Base-by-base conservation (phyloP, 2,888 invertebrate species). In the Augochlorella aurata region DNA sequence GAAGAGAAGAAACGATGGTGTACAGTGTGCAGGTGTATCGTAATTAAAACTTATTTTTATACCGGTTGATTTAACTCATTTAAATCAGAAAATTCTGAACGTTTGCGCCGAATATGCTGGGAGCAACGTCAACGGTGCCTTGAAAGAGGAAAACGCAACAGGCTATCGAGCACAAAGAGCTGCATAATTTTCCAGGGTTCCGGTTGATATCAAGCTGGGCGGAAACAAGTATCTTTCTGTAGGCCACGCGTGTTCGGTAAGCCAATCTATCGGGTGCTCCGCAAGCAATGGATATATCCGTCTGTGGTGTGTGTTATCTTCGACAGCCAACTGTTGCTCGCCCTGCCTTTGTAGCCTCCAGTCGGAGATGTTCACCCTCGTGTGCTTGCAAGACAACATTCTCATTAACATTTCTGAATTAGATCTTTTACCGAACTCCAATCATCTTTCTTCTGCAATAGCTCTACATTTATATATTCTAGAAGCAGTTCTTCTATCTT, bases 141-240 rank as follows among this genome's bases (percentile, higher is more conserved):
- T 16, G 8, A 29, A 16, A 61, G 58, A 61, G n/a, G 38, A 54
- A 65, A n/a, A 50, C 12, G 29, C 44, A 21, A 9, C 21, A 24
- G n/a, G 38, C 47, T 61, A 45, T 12, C 12, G 61, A 29, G 66
- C 44, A 9, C 12, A 44, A 24, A 58, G 58, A 65, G 21, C 16
- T 24, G 29, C 18, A 44, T 0, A n/a, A 49, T 79, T 81, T 74
- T 67, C 76, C 74, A 73, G 73, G 58, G 58, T 72, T 75, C 71
- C 75, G 44, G 38, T 65, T 68, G 67, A 76, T 85, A 85, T 85
- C 87, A 66, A 69, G 65, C 67, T 80, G 82, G 66, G 71, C 85
- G 87, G 85, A 87, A 87, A 85, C 81, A 68, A 80, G 58, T 85
- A 85, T 84, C 82, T 79, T 82, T 77, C 76, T 76, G 81, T 76